Evolutionary conservation across 1,140 invertebrate species (phyloP).

Genomic region (Pachyrhynchus sulphureomaculatus): DNA sequence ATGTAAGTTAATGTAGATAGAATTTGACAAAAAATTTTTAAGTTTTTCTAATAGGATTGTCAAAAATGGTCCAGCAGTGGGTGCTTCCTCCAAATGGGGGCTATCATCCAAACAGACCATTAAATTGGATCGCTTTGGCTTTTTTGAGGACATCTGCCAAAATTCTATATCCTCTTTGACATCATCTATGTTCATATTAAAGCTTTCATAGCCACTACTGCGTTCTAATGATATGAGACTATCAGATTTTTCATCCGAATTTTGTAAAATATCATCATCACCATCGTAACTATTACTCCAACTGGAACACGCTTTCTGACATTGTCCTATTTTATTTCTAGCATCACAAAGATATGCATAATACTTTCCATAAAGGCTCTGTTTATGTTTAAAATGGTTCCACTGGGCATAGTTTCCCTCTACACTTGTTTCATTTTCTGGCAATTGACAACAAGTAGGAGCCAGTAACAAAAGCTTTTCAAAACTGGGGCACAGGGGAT

Average conservation of each 20-base stretch:
- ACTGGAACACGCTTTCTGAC: slow-evolving; percentile 67
- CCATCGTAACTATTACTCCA: slow-evolving; percentile 78
- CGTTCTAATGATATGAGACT: slow-evolving; percentile 74
- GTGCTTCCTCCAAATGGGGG: slow-evolving; percentile 37
- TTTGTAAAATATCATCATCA: slow-evolving; percentile 47
- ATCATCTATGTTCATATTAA: slow-evolving; percentile 65
- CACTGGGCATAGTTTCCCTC: slow-evolving; percentile 51
- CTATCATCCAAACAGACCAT: slow-evolving; percentile 24
- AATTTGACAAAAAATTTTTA: slow-evolving; percentile 82
- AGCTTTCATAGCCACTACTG: slow-evolving; percentile 83
- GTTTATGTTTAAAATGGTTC: slow-evolving; percentile 57
- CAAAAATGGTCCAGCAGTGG: slow-evolving; percentile 75
- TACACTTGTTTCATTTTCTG: slow-evolving; percentile 45
- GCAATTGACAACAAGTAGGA: slow-evolving; percentile 61
- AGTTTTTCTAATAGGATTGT: slow-evolving; percentile 79
- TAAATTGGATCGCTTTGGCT: slow-evolving; percentile 29
- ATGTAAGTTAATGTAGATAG: slow-evolving; percentile 84
- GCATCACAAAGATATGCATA: slow-evolving; percentile 83
- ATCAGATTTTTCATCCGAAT: slow-evolving; percentile 47
- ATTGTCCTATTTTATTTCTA: slow-evolving; percentile 69
- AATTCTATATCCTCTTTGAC: slow-evolving; percentile 37
- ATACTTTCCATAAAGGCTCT: slow-evolving; percentile 73
- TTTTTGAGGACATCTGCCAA: slow-evolving; percentile 52
- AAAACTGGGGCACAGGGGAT: slow-evolving; percentile 78
- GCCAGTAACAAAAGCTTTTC: slow-evolving; percentile 81